Conservation (phyloP, 2,113 vertebrate species). For the Cyanoramphus novaezelandiae region DNA sequence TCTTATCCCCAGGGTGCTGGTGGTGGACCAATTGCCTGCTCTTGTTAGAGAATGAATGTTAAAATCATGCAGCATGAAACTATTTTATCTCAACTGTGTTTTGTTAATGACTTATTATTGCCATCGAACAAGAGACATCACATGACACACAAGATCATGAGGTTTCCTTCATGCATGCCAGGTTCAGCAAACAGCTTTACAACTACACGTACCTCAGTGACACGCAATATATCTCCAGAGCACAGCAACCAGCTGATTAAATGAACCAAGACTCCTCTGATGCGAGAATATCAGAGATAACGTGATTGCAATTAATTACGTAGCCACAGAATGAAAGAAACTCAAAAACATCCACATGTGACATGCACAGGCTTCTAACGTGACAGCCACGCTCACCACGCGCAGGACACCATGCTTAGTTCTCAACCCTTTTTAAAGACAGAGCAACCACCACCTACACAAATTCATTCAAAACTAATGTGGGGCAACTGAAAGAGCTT, state of each 20-base stretch:
- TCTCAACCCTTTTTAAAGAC: not conserved
- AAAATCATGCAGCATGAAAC: not conserved
- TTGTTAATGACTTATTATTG: rapidly evolving
- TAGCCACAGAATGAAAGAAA: not conserved
- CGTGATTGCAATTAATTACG: not conserved
- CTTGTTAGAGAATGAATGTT: not conserved
- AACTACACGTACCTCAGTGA: not conserved
- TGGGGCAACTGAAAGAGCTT: not conserved
- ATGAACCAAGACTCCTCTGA: not conserved
- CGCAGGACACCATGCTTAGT: rapidly evolving
- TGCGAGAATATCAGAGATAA: rapidly evolving
- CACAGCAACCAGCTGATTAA: not conserved
- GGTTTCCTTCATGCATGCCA: not conserved
- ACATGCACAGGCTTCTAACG: not conserved
- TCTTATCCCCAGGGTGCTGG: rapidly evolving
- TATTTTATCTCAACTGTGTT: not conserved
- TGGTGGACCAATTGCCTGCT: not conserved
- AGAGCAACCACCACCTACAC: not conserved
- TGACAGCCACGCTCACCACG: rapidly evolving
- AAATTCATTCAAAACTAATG: not conserved
- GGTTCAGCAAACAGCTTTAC: not conserved
- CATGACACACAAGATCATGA: not conserved
- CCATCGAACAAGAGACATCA: not conserved
- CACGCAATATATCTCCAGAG: not conserved
- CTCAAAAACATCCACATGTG: not conserved